These are phyloP conservation scores for Alloplasta piceator DNA, from an alignment of 2,888 invertebrate genomes.

Conservation along the genomic window DNA sequence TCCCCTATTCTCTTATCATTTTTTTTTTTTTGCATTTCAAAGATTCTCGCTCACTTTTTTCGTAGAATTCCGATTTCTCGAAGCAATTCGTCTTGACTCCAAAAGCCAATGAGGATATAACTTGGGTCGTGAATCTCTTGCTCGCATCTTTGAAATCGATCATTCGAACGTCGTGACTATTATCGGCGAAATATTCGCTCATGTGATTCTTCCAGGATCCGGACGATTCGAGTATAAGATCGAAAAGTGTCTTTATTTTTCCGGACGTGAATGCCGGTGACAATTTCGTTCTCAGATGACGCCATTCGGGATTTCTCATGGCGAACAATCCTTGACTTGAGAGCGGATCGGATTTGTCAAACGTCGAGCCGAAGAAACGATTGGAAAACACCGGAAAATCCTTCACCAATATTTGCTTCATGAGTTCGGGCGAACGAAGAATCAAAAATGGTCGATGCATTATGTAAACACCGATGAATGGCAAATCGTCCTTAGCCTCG, in stretches of 20 bases:
- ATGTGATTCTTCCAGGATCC: constrained; percentile 78
- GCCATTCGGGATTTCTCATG: constrained; percentile 83
- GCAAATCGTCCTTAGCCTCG: too few relatives aligned
- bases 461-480: constrained; percentile 78
- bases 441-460: constrained; percentile 78
- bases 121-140: constrained; percentile 84
- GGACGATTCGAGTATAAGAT: constrained; percentile 81
- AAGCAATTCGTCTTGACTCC: constrained; percentile 78
- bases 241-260: constrained; percentile 84
- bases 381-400: constrained; percentile 78
- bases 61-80: constrained; percentile 71
- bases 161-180: constrained; percentile 42
- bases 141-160: constrained; percentile 82
- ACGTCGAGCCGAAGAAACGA: constrained; percentile 75
- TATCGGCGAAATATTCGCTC: constrained; percentile 50
- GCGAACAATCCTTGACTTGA: constrained; percentile 81
- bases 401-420: constrained; percentile 77
- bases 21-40: too few relatives aligned
- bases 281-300: constrained; percentile 82
- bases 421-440: constrained; percentile 78
- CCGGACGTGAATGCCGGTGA: constrained; percentile 84
- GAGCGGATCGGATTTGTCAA: constrained; percentile 79
- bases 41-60: constrained; percentile 66
- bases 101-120: constrained; percentile 84
- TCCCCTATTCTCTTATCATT: too few relatives aligned